Conservation (phyloP, 1,140 invertebrate species). For the Lamellibrachia luymesi region DNA sequence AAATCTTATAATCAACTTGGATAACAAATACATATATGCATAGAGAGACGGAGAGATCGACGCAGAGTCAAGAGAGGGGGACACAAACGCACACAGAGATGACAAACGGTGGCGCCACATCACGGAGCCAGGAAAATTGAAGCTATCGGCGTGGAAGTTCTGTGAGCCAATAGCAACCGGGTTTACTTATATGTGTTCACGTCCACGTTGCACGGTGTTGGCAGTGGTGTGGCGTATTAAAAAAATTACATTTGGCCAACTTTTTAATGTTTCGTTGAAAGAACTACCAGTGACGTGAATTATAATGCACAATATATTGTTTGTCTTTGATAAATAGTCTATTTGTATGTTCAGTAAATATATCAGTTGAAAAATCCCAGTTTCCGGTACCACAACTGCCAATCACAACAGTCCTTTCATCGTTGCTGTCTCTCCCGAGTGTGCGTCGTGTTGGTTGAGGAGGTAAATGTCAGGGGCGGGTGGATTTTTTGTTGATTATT, state of each 20-base stretch:
- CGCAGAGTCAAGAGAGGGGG: too few relatives aligned
- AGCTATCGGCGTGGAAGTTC: not conserved
- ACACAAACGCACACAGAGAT: too few relatives aligned
- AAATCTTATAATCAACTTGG: too few relatives aligned
- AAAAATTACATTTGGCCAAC: not conserved
- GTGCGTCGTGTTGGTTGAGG: not conserved
- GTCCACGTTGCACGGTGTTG: slow-evolving; percentile 2
- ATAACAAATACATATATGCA: too few relatives aligned
- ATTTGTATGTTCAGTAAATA: not conserved
- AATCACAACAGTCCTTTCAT: not conserved
- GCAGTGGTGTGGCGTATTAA: not conserved
- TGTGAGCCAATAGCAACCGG: not conserved
- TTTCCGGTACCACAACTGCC: not conserved
- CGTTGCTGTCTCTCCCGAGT: not conserved
- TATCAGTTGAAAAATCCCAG: not conserved
- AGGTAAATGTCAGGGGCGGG: not conserved
- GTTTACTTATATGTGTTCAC: not conserved
- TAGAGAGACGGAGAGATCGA: too few relatives aligned
- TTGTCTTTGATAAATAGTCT: not conserved
- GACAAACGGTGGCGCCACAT: not conserved
- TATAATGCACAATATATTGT: not conserved
- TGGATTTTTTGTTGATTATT: not conserved
- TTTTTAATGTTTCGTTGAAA: not conserved
- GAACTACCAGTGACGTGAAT: not conserved
- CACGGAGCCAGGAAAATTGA: not conserved